A percentile compares a stretch with the other conserved stretches of the same genome.
phyloP scores from a whole-genome alignment of 2,797 vertebrate genomes.

The Poecilia picta region DNA sequence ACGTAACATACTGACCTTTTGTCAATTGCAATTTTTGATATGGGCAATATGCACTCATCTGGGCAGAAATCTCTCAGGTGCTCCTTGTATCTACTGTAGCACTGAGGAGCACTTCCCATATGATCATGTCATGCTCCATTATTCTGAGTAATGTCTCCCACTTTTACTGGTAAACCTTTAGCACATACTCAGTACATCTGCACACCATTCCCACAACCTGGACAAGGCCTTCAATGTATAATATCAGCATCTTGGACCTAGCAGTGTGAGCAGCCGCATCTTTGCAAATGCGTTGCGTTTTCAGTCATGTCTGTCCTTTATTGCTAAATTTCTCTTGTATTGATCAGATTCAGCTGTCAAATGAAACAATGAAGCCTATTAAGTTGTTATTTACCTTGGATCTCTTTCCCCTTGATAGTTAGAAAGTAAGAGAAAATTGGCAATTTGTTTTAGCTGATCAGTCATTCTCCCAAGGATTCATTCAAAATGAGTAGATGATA shows the following conservation, averaged over 20 bases:
- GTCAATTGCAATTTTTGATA: not conserved
- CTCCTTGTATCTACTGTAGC: not conserved
- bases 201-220: not conserved
- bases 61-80: not conserved
- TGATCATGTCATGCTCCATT: not conserved
- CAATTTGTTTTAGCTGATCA: not conserved
- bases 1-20: not conserved
- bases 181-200: not conserved
- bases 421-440: not conserved
- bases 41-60: not conserved
- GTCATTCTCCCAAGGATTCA: not conserved
- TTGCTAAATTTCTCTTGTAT: not conserved
- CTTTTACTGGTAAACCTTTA: not conserved
- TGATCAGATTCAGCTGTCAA: not conserved
- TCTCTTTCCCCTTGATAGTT: not conserved
- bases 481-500: not conserved
- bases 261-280: not conserved
- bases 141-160: not conserved
- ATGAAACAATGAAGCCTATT: not conserved
- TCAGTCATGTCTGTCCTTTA: not conserved
- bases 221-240: not conserved
- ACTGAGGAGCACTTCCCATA: not conserved
- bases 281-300: not conserved
- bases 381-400: not conserved
- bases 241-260: not conserved